Evolutionary conservation across 2,113 vertebrate species (phyloP), one percentile per base, ranked within the genome.

Genomic region (Fulica atra): DNA sequence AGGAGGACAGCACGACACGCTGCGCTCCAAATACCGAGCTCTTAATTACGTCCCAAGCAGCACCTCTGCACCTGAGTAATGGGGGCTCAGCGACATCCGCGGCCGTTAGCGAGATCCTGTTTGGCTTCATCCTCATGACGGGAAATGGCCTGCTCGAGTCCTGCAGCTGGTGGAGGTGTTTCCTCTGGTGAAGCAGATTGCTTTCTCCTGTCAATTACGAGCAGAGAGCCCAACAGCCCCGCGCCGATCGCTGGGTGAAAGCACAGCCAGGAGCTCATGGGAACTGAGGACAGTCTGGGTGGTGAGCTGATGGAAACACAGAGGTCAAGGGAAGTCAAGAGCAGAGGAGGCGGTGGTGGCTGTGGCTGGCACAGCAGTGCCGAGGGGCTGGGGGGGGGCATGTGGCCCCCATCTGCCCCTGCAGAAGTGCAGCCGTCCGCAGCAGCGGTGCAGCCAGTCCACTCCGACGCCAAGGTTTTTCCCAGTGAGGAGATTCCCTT

Each of bases 191-290:
- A 72, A 87, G 95, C 40, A 13, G 81, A 89, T 74, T 81, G 96
- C 87, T 92, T 91, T 92, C 78, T 68, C 84, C 94, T 92, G 81
- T 93, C 95, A 94, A 87, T 97, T 95, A 96, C 0, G 31, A 77
- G 87, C 84, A 13, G 60, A 68, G 80, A 89, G 87, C 93, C 93
- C 70, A 1, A 71, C 91, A 83, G 79, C 65, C 92, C 65, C 11
- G 73, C 1, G 28, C 93, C 94, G 94, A 97, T 95, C 88, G 90
- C 88, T 86, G 84, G 73, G 90, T 85, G 90, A 93, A 92, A 94
- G 86, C 79, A 10, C 40, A 86, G 71, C 88, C 6, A 87, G 77
- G 81, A 89, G 84, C 29, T 76, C 94, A 82, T 1, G 36, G 80
- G 92, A 84, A 78, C 40, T 3, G 11, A 94, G 92, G 80, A 81